These are phyloP conservation scores for Pogonocherus hispidulus DNA, from an alignment of 2,888 invertebrate species.

Conservation along the genomic window DNA sequence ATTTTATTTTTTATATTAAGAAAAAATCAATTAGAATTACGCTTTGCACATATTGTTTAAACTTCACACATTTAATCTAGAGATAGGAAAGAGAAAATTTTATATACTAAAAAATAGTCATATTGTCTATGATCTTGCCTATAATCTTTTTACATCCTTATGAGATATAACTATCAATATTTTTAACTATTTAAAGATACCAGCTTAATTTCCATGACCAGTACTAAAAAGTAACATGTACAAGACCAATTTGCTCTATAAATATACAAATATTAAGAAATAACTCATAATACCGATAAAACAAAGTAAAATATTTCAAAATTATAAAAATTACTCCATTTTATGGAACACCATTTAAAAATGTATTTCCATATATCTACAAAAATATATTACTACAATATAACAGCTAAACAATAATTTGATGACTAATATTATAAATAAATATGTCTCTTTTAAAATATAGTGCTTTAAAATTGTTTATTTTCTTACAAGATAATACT, in stretches of 20 bases:
- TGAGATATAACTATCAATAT: too few relatives aligned
- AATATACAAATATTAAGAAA: slow-evolving; percentile 1
- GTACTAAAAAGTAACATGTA: not conserved
- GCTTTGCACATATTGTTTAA: too few relatives aligned
- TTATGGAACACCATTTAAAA: not conserved
- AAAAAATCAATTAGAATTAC: too few relatives aligned
- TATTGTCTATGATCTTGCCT: too few relatives aligned
- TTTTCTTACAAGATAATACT: slow-evolving; percentile 15
- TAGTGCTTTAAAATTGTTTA: slow-evolving; percentile 13
- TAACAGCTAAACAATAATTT: slow-evolving; percentile 27
- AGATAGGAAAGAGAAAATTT: too few relatives aligned
- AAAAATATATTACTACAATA: slow-evolving; percentile 33
- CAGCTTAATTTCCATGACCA: not conserved
- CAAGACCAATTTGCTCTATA: not conserved
- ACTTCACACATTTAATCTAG: too few relatives aligned
- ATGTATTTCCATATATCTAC: slow-evolving; percentile 24
- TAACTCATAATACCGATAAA: not conserved
- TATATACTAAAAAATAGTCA: too few relatives aligned
- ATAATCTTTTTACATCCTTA: too few relatives aligned
- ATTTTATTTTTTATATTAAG: too few relatives aligned
- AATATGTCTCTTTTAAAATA: slow-evolving; percentile 23
- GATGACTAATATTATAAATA: slow-evolving; percentile 19
- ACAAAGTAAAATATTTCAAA: slow-evolving; percentile 2
- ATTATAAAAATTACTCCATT: not conserved
- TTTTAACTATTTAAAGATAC: too few relatives aligned